Conservation (phyloP, 2,888 invertebrate species). For the Cerastis leucographa region DNA sequence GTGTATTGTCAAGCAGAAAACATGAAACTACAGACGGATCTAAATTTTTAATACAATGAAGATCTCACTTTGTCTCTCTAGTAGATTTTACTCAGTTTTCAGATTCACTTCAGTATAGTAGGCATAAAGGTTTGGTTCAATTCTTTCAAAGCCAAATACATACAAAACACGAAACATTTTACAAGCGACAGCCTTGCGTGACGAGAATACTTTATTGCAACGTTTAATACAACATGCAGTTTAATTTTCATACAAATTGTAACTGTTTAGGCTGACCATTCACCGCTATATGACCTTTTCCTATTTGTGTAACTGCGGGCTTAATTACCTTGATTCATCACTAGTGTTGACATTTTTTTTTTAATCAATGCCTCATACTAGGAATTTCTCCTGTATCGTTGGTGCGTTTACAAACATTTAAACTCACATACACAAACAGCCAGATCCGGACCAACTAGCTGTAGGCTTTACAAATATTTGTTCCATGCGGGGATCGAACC, state of each 20-base stretch:
- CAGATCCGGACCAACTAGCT: no score
- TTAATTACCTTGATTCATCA: background rate
- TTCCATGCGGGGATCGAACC: no score
- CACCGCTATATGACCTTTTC: conserved; percentile 10
- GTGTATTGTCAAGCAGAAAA: no score
- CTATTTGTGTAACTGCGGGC: background rate
- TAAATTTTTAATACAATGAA: no score
- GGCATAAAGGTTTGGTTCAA: background rate
- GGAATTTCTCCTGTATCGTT: no score
- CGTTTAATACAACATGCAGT: conserved; percentile 23
- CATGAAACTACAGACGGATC: no score
- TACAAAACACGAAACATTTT: conserved; percentile 19
- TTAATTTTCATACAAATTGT: conserved; percentile 36
- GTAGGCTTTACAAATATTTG: no score
- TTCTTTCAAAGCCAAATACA: conserved; percentile 23
- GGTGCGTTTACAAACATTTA: no score
- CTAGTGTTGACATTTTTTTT: background rate
- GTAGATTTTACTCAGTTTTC: background rate
- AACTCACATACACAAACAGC: no score
- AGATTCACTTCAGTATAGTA: background rate
- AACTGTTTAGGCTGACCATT: conserved; percentile 29
- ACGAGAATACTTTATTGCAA: conserved; percentile 19
- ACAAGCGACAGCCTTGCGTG: conserved; percentile 38
- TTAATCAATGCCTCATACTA: no score
- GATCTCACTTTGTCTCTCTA: background rate